phyloP scores from a whole-genome alignment of 2,797 vertebrate species.

The Hyperoplus lanceolatus region DNA sequence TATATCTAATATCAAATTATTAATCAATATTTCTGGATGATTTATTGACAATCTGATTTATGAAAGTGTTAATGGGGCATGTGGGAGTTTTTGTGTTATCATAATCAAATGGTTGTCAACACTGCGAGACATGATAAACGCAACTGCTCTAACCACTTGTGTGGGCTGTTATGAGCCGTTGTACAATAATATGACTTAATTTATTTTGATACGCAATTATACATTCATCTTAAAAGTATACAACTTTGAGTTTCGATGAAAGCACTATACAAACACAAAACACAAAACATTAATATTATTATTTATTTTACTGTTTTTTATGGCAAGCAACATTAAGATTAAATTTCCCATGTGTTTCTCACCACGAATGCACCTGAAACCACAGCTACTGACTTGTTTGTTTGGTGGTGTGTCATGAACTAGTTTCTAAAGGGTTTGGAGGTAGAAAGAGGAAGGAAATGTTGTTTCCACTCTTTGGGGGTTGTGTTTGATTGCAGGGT shows the following conservation, averaged over 20 bases:
- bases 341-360: conserved; percentile 36
- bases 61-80: not conserved
- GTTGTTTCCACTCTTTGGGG: conserved; percentile 61
- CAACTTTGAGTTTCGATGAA: no score
- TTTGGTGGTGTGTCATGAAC: conserved; percentile 51
- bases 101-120: conserved; percentile 1
- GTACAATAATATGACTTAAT: not conserved
- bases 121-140: rapidly evolving
- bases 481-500: conserved; percentile 50
- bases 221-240: not conserved
- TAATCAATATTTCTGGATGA: not conserved
- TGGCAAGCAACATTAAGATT: conserved; percentile 3
- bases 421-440: conserved; percentile 48
- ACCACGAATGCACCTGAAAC: conserved; percentile 56
- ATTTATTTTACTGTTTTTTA: not conserved
- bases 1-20: not conserved
- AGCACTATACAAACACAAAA: no score
- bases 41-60: not conserved
- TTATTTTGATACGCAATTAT: not conserved
- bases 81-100: conserved; percentile 2
- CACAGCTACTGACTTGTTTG: conserved; percentile 55
- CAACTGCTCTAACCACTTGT: not conserved
- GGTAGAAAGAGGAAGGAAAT: conserved; percentile 71
- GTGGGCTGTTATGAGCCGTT: not conserved
- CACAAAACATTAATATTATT: no score